Evolutionary conservation across 2,888 invertebrate species (phyloP), one percentile per base, ranked within the genome.

Genomic region (Dynastes tityus): DNA sequence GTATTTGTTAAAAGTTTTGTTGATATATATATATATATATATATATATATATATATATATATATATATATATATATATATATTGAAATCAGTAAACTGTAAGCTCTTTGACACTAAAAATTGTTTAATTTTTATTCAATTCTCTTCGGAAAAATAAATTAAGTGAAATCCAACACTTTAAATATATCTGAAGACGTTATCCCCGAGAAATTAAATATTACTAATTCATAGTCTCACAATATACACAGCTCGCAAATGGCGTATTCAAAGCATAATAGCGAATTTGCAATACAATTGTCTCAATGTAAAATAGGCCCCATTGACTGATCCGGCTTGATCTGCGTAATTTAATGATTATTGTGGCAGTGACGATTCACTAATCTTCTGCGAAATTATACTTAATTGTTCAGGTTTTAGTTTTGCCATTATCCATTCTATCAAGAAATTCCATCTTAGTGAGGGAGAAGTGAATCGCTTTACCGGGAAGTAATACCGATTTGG

Each of bases 211-310:
- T 22, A 22, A 22, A 22, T 22, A 22, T 22, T 22, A 22, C 22
- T 22, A 22, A 22, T 22, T 22, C 22, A 22, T 22, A 22, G 22
- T 22, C 22, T 22, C 22, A 22, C 22, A 22, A 67, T 32, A 37
- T 40, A 67, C 8, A 45, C 67, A 45, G 45, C 16, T 49, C 51
- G 5, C 49, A 68, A 68, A 68, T 13, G 51, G 68, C 51, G 29
- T 29, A 13, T 29, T 51, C 13, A 29, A 13, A 51, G 51, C 27
- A 29, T 49, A 68, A 51, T 29, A 27, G 68, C 13, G 68, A 68
- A 68, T 68, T 68, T 51, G 29, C 29, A 68, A 68, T 51, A 22
- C 65, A 51, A 68, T 68, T 49, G 68, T 29, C 1, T 68, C 29
- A 51, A 53, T 68, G 68, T 51, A 68, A 68, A 53, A 68, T 51